A percentile compares a stretch with the other conserved stretches of the same genome.
Evolutionary conservation across 2,797 vertebrate genomes (phyloP).

Genomic region (Danio jaintianensis): DNA sequence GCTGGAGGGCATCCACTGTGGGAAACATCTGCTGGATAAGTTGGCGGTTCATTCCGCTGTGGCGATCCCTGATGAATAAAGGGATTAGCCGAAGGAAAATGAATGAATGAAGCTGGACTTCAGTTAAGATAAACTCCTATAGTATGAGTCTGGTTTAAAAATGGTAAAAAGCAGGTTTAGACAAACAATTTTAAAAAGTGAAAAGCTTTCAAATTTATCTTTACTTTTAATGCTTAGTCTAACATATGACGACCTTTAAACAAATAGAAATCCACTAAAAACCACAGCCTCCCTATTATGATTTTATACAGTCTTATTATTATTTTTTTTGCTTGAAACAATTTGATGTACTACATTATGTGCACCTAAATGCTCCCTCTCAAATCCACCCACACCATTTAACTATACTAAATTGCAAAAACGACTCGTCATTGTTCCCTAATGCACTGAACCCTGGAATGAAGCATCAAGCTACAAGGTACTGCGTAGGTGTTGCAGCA

Average conservation of each 20-base stretch:
- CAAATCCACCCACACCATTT: slow-evolving; percentile 1
- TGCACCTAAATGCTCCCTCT: background rate
- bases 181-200: too few species aligned
- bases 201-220: too few species aligned
- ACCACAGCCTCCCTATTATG: background rate
- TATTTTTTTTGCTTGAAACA: background rate
- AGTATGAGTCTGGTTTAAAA: background rate
- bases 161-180: background rate
- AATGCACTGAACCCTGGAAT: background rate
- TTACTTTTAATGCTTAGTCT: too few species aligned
- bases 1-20: too few species aligned
- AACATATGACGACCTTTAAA: background rate
- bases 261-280: background rate
- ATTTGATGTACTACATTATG: background rate
- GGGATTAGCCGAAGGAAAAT: too few species aligned
- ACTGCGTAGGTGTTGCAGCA: background rate
- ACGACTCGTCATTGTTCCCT: background rate
- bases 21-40: too few species aligned
- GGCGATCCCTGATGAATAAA: too few species aligned
- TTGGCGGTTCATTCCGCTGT: too few species aligned
- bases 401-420: slow-evolving; percentile 9
- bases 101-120: too few species aligned
- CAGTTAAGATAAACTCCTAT: too few species aligned
- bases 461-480: background rate
- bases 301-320: background rate